phyloP scores from a whole-genome alignment of 2,888 invertebrate species.

The Steinernema hermaphroditum region DNA sequence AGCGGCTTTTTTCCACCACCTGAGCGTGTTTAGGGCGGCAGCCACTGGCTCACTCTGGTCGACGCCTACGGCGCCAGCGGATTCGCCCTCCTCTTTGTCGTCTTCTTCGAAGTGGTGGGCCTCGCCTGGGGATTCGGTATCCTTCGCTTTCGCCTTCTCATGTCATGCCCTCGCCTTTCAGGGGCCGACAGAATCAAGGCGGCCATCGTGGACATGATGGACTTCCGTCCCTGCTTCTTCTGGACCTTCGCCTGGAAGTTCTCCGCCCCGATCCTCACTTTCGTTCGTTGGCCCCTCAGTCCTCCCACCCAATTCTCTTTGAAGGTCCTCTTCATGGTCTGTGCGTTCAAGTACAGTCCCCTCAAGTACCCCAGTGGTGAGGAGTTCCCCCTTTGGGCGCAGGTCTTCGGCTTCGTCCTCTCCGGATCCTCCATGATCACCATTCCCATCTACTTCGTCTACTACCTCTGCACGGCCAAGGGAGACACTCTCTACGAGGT shows the following conservation, averaged over 20 bases:
- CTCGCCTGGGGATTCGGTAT: conserved; percentile 82
- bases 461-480: conserved; percentile 23
- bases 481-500: background rate
- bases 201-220: conserved; percentile 81
- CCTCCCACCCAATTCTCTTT: background rate
- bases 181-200: conserved; percentile 74
- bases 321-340: conserved; percentile 18
- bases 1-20: background rate
- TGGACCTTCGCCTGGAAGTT: conserved; percentile 84
- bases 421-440: conserved; percentile 20
- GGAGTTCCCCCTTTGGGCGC: conserved; percentile 22
- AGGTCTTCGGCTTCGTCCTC: conserved; percentile 6
- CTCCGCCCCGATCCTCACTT: conserved; percentile 80
- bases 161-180: too few relatives aligned
- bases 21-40: conserved; percentile 75
- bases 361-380: conserved; percentile 16
- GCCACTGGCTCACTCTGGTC: conserved; percentile 80
- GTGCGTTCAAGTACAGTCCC: conserved; percentile 17
- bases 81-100: conserved; percentile 81
- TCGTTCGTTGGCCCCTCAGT: conserved; percentile 73
- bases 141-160: background rate
- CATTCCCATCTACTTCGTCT: conserved; percentile 11
- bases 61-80: conserved; percentile 82
- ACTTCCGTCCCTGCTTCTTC: conserved; percentile 77
- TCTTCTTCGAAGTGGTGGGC: conserved; percentile 83